phyloP scores from a whole-genome alignment of 2,113 vertebrate genomes.

The Bambusicola thoracicus region DNA sequence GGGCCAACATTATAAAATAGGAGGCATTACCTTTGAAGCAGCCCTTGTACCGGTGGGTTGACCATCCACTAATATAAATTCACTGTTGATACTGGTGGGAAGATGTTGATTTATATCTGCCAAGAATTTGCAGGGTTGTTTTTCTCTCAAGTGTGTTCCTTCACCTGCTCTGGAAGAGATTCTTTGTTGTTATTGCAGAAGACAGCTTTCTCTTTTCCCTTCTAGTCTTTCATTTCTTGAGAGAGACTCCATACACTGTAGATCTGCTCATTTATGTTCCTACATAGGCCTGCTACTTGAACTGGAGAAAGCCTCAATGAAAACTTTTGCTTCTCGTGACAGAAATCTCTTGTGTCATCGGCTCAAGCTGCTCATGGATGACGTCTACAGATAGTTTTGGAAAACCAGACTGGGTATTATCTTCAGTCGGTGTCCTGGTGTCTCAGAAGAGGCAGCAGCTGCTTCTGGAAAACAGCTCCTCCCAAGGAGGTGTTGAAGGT shows the following conservation, averaged over 20 bases:
- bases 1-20: too few species aligned
- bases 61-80: neutral
- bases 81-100: neutral
- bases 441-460: constrained; percentile 47
- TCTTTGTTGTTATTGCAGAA: neutral
- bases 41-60: neutral
- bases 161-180: neutral
- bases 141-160: neutral
- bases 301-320: neutral
- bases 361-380: constrained; percentile 71
- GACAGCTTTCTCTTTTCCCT: neutral
- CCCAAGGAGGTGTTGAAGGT: constrained; percentile 54
- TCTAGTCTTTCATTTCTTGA: neutral
- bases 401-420: constrained; percentile 71
- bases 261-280: neutral
- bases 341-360: constrained; percentile 62
- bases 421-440: constrained; percentile 37
- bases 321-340: constrained; percentile 9
- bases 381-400: constrained; percentile 56
- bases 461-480: constrained; percentile 58
- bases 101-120: neutral
- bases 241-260: neutral
- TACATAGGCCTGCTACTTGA: neutral
- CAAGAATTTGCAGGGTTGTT: neutral
- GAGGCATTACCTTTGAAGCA: too few species aligned